A percentile compares a stretch with the other conserved stretches of the same genome.
phyloP scores from a whole-genome alignment of 2,888 invertebrate species.

The Frankliniella fusca region DNA sequence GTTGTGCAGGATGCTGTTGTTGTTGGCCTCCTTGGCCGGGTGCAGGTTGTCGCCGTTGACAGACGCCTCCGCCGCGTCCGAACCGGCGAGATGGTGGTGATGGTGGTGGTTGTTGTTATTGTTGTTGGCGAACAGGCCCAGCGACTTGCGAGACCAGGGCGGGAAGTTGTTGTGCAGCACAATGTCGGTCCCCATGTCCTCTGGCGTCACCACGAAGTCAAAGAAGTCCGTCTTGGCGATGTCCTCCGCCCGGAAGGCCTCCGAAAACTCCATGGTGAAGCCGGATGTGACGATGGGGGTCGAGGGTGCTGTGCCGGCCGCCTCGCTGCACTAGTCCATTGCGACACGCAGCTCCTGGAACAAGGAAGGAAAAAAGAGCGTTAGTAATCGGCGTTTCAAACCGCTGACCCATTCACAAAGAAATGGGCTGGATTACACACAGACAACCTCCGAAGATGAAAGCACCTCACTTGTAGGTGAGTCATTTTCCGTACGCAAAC shows the following conservation, averaged over 20 bases:
- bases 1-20: conserved; percentile 53
- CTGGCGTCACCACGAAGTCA: conserved; percentile 80
- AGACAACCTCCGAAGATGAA: no score
- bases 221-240: conserved; percentile 84
- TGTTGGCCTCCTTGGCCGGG: conserved; percentile 56
- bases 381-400: neutral
- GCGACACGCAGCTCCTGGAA: neutral
- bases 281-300: conserved; percentile 27
- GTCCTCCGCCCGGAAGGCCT: conserved; percentile 73
- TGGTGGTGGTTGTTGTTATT: conserved; percentile 31
- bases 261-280: conserved; percentile 75
- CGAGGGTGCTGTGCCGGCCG: neutral
- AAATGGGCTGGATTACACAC: no score
- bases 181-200: conserved; percentile 62
- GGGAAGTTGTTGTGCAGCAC: conserved; percentile 55
- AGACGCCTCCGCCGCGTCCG: conserved; percentile 44
- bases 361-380: neutral
- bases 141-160: conserved; percentile 60
- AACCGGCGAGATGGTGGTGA: conserved; percentile 31
- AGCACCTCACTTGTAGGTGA: no score
- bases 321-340: neutral
- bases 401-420: no score
- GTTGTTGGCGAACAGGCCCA: conserved; percentile 55
- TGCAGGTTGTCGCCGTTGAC: conserved; percentile 53
- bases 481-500: no score